phyloP scores from a whole-genome alignment of 2,113 vertebrate genomes.

The Delphinus delphis region DNA sequence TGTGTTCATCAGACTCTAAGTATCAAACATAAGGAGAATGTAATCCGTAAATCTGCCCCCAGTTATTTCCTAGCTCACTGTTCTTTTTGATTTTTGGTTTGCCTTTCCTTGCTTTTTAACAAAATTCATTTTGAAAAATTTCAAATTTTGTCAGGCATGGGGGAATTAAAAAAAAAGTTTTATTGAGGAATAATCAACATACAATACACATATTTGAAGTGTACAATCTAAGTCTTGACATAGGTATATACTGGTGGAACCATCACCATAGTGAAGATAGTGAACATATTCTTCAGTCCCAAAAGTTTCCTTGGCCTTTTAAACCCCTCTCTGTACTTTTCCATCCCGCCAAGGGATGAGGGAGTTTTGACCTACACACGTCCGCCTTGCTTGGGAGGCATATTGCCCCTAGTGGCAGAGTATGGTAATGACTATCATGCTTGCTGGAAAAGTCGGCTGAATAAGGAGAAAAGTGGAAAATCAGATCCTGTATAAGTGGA shows the following conservation, averaged over 20 bases:
- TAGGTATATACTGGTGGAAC: neutral
- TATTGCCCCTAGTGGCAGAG: neutral
- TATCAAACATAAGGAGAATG: neutral
- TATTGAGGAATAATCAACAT: neutral
- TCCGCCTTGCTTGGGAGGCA: neutral
- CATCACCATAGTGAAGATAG: neutral
- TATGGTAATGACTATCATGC: neutral
- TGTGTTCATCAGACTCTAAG: neutral
- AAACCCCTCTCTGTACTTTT: neutral
- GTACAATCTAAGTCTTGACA: neutral
- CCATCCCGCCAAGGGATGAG: neutral
- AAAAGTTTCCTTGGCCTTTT: neutral
- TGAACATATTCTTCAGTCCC: neutral
- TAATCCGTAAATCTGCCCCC: neutral
- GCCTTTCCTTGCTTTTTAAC: neutral
- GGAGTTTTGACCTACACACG: neutral
- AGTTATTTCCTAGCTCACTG: neutral
- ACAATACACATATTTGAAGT: neutral
- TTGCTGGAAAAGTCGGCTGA: neutral
- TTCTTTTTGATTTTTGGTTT: neutral
- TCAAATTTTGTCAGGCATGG: neutral
- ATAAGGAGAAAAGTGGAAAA: neutral
- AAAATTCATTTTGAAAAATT: slow-evolving; percentile 1
- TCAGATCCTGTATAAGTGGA: neutral
- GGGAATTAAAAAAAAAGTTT: neutral